These are phyloP conservation scores for Brachystomella parvula DNA, from an alignment of 1,140 invertebrate genomes.

Conservation along the genomic window DNA sequence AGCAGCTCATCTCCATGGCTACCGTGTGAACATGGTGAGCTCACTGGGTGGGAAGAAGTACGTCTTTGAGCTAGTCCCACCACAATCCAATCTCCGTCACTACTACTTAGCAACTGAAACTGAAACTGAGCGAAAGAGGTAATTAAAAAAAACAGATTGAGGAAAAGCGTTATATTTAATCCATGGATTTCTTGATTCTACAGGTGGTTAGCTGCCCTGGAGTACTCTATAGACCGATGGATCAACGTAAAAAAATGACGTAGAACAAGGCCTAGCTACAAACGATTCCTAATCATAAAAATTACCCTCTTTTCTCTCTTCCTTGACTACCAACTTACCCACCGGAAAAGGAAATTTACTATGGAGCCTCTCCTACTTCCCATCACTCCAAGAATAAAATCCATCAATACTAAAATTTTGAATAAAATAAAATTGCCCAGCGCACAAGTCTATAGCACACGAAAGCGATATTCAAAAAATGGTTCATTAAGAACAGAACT, in stretches of 20 bases:
- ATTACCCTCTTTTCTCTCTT: background rate
- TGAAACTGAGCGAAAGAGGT: slow-evolving; percentile 92
- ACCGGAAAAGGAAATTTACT: background rate
- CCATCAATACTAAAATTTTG: too few relatives aligned
- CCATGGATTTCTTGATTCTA: background rate
- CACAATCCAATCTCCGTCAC: slow-evolving; percentile 71
- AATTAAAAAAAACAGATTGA: slow-evolving; percentile 33
- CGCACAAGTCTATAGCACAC: too few relatives aligned
- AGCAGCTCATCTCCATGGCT: slow-evolving; percentile 88
- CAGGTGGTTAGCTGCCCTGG: slow-evolving; percentile 87
- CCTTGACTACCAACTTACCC: background rate
- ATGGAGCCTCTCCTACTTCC: too few relatives aligned
- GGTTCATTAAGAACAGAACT: too few relatives aligned
- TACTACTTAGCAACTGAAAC: slow-evolving; percentile 90
- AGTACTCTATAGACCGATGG: slow-evolving; percentile 93
- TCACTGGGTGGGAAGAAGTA: slow-evolving; percentile 64
- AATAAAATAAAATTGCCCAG: too few relatives aligned
- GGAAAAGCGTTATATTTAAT: slow-evolving; percentile 1
- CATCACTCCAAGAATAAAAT: too few relatives aligned
- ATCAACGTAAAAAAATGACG: slow-evolving; percentile 59
- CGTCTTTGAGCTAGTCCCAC: slow-evolving; percentile 83
- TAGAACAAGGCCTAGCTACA: background rate
- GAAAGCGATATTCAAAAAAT: too few relatives aligned
- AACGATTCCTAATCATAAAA: background rate
- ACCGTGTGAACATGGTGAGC: slow-evolving; percentile 71